Conservation (phyloP, 2,888 invertebrate species). For the Cyclophora punctaria region DNA sequence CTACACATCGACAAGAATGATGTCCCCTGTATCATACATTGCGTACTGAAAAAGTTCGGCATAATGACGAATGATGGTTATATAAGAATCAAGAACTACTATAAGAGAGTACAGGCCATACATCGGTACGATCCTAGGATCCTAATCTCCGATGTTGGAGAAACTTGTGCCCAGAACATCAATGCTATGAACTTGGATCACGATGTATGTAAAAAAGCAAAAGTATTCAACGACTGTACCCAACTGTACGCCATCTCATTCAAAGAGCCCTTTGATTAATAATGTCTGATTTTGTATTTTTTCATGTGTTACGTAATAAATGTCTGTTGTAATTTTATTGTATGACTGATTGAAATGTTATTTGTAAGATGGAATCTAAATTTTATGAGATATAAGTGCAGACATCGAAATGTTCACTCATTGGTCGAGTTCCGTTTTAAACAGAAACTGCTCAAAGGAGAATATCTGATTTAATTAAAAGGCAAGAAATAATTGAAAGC, state of each 20-base stretch:
- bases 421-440: too few species aligned
- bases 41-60: conserved; percentile 64
- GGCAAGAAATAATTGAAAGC: too few species aligned
- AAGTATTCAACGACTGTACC: conserved; percentile 66
- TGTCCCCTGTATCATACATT: conserved; percentile 64
- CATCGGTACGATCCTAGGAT: conserved; percentile 64
- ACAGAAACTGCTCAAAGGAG: too few species aligned
- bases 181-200: conserved; percentile 64
- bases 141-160: conserved; percentile 64
- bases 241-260: conserved; percentile 61
- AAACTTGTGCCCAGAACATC: conserved; percentile 63
- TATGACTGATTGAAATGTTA: too few species aligned
- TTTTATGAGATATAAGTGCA: too few species aligned
- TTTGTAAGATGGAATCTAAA: too few species aligned
- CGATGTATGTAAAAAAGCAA: conserved; percentile 65
- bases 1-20: conserved; percentile 57
- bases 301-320: too few species aligned
- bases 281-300: too few species aligned
- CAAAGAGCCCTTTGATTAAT: conserved; percentile 24
- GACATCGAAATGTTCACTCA: too few species aligned
- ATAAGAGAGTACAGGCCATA: conserved; percentile 58
- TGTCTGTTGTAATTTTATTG: too few species aligned
- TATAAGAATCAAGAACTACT: conserved; percentile 62
- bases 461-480: too few species aligned
- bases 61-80: conserved; percentile 63